Base-by-base conservation (phyloP, 53 echinoderm and acorn worm species). In the Temnopleurus reevesii region DNA sequence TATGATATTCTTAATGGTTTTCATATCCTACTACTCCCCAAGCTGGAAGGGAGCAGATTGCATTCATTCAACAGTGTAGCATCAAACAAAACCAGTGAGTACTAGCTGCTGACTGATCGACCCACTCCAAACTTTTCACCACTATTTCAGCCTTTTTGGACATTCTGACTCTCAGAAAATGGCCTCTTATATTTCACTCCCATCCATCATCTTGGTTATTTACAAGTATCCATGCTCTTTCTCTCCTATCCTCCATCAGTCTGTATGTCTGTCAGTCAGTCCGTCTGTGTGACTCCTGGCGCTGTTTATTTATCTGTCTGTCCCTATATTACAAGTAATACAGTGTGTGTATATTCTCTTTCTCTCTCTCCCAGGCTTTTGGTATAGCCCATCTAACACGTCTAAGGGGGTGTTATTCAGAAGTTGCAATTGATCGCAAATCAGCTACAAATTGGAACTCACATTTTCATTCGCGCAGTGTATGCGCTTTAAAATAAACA, bases 61-160 rank as follows among this genome's bases (percentile, higher is more conserved):
- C 21, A 15, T 71, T 71, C 71, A 71, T 71, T 71, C 71, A 38
- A 43, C 71, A 71, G n/a, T 41, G 71, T 7, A 1, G 41, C 71
- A 71, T 71, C 71, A 71, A 31, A 71, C 43, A 41, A 71, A 71
- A 71, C 71, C 71, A 38, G 71, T 43, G 71, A 71, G 71, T 71
- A 41, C 71, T 21, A 38, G 8, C 4, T n/a, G 71, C 19, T 71
- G 71, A 71, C 19, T 71, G 71, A 71, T 71, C 36, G 21, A 38
- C 41, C 71, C 4, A 71, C 38, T 38, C 41, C 41, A 36, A 6
- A n/a, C 19, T n/a, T 38, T 38, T 71, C 71, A 19, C 0, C 8
- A 71, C 71, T 38, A 71, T 71, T 38, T 71, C 71, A 71, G 71
- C 71, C 71, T 41, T 71, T 41, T 71, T 21, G 18, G 71, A 71